Evolutionary conservation across 2,797 vertebrate species (phyloP).

Genomic region (Gallinago stenura): DNA sequence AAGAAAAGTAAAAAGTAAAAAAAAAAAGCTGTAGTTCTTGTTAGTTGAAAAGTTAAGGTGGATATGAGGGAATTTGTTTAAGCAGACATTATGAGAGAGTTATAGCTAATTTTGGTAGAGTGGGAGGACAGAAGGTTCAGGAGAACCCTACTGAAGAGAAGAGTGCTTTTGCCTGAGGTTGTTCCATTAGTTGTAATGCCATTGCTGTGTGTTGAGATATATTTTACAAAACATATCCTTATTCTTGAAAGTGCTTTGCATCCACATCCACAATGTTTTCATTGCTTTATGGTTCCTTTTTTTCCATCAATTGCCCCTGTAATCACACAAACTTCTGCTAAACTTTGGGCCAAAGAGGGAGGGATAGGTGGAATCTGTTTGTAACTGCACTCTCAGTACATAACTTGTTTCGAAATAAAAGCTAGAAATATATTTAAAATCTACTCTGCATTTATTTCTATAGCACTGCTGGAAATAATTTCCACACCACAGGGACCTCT

Average conservation of each 20-base stretch:
- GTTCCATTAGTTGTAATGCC: neutral
- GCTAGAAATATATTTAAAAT: neutral
- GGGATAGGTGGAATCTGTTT: neutral
- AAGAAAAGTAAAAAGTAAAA: too few relatives aligned
- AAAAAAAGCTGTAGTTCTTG: neutral
- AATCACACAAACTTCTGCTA: rapidly evolving
- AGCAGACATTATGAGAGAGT: neutral
- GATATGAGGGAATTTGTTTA: neutral
- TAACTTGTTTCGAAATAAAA: neutral
- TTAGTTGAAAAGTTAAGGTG: neutral
- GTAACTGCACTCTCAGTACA: neutral
- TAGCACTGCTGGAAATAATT: slow-evolving; percentile 20
- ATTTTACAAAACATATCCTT: neutral
- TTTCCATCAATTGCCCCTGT: neutral
- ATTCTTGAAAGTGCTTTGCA: neutral
- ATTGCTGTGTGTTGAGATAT: neutral
- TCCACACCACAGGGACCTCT: neutral
- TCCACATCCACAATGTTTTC: neutral
- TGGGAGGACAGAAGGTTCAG: neutral
- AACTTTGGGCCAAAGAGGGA: neutral
- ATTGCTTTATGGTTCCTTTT: neutral
- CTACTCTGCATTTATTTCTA: neutral
- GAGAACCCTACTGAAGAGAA: neutral
- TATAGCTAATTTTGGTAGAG: neutral
- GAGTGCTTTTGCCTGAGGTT: neutral